Percentiles rank a stretch among this genome's conserved stretches.
phyloP scores from a whole-genome alignment of 2,113 vertebrate genomes.

The Tricholaema leucomelas region DNA sequence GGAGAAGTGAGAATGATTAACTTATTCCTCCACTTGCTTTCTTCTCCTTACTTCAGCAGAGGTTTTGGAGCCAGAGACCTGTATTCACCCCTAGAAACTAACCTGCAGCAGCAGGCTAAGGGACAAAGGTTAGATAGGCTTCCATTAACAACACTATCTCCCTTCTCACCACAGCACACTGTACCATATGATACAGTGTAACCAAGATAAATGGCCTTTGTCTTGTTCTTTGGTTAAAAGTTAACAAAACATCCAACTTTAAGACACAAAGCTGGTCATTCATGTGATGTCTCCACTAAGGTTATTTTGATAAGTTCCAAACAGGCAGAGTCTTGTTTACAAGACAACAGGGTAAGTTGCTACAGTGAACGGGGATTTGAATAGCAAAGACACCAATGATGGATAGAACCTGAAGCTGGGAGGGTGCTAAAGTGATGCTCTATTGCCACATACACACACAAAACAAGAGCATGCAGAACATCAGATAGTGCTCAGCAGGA shows the following conservation, averaged over 20 bases:
- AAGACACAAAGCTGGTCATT: background rate
- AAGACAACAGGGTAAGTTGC: background rate
- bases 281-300: background rate
- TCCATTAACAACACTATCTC: background rate
- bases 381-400: background rate
- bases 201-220: background rate
- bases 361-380: background rate
- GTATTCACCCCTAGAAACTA: background rate
- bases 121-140: background rate
- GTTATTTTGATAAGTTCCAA: background rate
- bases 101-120: background rate
- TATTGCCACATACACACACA: background rate
- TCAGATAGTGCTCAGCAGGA: background rate
- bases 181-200: background rate
- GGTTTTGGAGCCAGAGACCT: background rate
- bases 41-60: background rate
- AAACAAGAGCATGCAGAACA: background rate
- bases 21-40: background rate
- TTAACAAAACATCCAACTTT: background rate
- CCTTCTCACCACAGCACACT: background rate
- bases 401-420: background rate
- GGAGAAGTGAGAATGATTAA: background rate
- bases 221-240: background rate
- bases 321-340: background rate
- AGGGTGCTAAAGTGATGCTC: background rate